Conservation (phyloP, 2,113 vertebrate species). For the Nycticryphes semicollaris region DNA sequence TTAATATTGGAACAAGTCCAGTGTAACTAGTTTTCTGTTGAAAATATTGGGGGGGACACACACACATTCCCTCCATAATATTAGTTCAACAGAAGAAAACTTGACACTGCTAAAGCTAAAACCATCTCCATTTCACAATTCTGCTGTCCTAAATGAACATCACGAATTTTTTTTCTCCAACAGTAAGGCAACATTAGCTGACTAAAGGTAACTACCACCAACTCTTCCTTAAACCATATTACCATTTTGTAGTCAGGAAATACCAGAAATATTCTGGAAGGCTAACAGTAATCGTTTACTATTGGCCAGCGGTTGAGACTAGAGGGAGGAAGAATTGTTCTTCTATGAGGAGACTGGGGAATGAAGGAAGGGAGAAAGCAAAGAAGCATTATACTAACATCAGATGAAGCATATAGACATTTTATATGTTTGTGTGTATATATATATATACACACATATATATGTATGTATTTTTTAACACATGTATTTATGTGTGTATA, state of each 20-base stretch:
- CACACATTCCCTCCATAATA: not conserved
- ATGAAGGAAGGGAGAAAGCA: not conserved
- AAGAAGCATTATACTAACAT: not conserved
- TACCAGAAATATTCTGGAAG: not conserved
- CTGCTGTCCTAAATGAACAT: not conserved
- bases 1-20: slow-evolving; percentile 3
- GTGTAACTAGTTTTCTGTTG: not conserved
- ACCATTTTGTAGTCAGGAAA: not conserved
- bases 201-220: not conserved
- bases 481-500: not conserved
- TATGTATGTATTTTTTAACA: not conserved
- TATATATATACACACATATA: no score
- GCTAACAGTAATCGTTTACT: not conserved
- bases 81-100: not conserved
- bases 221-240: not conserved
- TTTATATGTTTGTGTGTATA: not conserved
- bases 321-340: not conserved
- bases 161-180: not conserved
- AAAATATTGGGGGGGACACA: not conserved
- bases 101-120: not conserved
- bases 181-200: not conserved
- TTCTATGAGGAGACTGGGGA: not conserved
- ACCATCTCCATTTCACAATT: not conserved
- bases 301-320: not conserved
- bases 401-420: not conserved